phyloP scores from a whole-genome alignment of 2,113 vertebrate genomes.

The Calonectris borealis region DNA sequence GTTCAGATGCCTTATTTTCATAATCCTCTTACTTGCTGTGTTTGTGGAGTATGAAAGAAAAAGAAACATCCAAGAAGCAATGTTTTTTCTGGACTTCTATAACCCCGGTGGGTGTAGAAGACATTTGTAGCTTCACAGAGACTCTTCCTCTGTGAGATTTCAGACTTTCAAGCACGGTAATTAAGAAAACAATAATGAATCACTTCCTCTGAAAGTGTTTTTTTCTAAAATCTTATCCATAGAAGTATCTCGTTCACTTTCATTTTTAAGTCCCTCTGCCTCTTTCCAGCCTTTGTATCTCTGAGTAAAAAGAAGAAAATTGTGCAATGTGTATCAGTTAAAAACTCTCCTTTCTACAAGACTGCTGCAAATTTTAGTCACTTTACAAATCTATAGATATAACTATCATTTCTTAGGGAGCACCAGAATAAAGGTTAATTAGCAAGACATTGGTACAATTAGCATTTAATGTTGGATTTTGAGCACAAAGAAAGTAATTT shows the following conservation, averaged over 20 bases:
- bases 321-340: not conserved
- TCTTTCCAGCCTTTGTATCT: not conserved
- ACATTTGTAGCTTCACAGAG: not conserved
- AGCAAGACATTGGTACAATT: not conserved
- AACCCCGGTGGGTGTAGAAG: not conserved
- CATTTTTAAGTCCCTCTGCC: not conserved
- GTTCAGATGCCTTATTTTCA: not conserved
- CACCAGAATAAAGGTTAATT: not conserved
- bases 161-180: not conserved
- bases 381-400: not conserved
- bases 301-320: not conserved
- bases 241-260: not conserved
- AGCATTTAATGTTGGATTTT: not conserved
- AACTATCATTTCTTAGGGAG: not conserved
- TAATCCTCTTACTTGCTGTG: not conserved
- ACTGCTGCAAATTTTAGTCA: not conserved
- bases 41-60: not conserved
- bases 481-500: not conserved
- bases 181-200: not conserved
- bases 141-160: not conserved
- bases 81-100: not conserved
- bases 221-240: not conserved
- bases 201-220: accelerated
- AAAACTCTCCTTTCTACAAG: not conserved
- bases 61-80: not conserved